A percentile compares a stretch with the other conserved stretches of the same genome.
These are phyloP conservation scores for Musca vetustissima DNA, from an alignment of 1,140 invertebrate genomes.

Conservation along the genomic window DNA sequence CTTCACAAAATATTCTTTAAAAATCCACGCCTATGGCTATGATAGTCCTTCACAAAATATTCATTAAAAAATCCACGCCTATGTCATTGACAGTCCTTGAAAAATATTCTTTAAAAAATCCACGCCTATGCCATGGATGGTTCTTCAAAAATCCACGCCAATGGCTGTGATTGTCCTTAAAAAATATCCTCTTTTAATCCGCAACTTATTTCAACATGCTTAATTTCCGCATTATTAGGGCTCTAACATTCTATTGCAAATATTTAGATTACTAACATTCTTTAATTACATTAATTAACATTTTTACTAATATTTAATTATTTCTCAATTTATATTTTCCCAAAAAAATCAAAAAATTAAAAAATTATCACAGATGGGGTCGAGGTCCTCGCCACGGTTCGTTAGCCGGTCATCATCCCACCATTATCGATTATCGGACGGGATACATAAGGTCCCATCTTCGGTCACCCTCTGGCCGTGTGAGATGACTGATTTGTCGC, in stretches of 20 bases:
- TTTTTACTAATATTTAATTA: constrained; percentile 22
- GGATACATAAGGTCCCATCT: constrained; percentile 88
- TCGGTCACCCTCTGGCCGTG: constrained; percentile 73
- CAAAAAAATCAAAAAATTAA: constrained; percentile 16
- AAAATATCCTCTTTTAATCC: too few relatives aligned
- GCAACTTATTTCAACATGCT: neutral
- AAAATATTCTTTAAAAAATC: too few relatives aligned
- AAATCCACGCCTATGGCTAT: too few relatives aligned
- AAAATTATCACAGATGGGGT: constrained; percentile 47
- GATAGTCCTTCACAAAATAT: too few relatives aligned
- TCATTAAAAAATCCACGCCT: too few relatives aligned
- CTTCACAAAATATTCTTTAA: too few relatives aligned
- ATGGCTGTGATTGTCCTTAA: too few relatives aligned
- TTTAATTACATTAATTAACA: neutral
- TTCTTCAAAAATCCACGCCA: too few relatives aligned
- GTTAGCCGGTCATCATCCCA: constrained; percentile 57
- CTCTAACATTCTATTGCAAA: constrained; percentile 8
- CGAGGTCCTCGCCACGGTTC: constrained; percentile 56
- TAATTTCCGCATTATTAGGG: neutral
- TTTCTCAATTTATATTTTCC: constrained; percentile 30
- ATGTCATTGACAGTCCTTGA: too few relatives aligned
- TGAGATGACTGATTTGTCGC: constrained; percentile 56
- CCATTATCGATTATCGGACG: constrained; percentile 73
- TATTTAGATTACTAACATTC: constrained; percentile 3
- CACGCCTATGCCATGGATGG: too few relatives aligned